Conservation (phyloP, 2,888 invertebrate genomes). For the Trichopoda pennipes region DNA sequence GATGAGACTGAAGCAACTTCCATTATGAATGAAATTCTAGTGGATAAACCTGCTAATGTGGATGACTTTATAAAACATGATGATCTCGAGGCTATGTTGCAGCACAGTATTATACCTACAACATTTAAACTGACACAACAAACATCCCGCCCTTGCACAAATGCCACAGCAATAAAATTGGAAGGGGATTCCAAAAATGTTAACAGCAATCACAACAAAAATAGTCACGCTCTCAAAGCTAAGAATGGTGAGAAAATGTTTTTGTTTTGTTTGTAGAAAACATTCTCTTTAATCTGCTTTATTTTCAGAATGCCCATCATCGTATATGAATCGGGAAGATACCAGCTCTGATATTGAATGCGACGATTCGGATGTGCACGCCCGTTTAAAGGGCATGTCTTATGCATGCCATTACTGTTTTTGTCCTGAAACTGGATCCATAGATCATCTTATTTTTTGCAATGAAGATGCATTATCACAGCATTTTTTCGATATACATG, state of each 20-base stretch:
- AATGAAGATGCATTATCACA: conserved; percentile 69
- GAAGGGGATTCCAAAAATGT: conserved; percentile 19
- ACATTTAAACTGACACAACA: conserved; percentile 41
- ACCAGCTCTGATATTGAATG: conserved; percentile 37
- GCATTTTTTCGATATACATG: conserved; percentile 71
- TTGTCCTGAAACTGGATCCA: conserved; percentile 59
- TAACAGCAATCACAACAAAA: not conserved
- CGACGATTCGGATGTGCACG: conserved; percentile 46
- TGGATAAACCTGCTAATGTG: not conserved
- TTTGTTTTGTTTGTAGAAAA: too few species aligned
- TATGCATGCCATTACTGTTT: conserved; percentile 71
- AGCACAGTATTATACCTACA: conserved; percentile 70
- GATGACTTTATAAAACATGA: conserved; percentile 37
- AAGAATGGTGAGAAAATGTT: conserved; percentile 26
- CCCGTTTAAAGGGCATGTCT: conserved; percentile 59
- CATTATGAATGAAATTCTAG: conserved; percentile 48
- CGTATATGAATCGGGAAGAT: conserved; percentile 31
- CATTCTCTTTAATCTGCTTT: too few species aligned
- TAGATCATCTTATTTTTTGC: conserved; percentile 67
- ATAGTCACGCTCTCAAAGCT: conserved; percentile 5
- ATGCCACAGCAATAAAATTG: not conserved
- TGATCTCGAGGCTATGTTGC: conserved; percentile 70
- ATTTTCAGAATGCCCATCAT: conserved; percentile 37
- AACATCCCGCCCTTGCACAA: not conserved
- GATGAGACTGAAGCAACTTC: conserved; percentile 58